Base-by-base conservation (phyloP, 2,113 vertebrate genomes). In the Eonycteris spelaea region DNA sequence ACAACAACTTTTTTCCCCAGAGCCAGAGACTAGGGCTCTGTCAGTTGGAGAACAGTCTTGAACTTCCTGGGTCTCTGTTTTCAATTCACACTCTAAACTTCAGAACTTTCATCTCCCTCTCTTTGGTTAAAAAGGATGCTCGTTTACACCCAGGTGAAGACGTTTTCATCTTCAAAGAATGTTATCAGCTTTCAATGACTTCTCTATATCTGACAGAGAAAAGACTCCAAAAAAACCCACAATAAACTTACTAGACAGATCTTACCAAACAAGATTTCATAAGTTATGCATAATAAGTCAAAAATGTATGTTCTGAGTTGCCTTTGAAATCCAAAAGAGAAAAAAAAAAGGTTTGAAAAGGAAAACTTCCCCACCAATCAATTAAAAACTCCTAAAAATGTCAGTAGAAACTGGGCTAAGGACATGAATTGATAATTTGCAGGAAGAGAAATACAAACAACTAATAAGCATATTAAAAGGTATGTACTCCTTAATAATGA, bases 141-240 rank as follows among this genome's bases (percentile, higher is more conserved):
- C 63, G 87, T 97, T 95, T 94, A 93, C n/a, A 89, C 89, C 35
- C 65, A 15, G n/a, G 55, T 3, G 2, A 92, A 86, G 45, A 24
- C 2, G 13, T 93, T 96, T 97, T 95, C 38, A 93, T 97, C 96
- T 96, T 97, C 95, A 96, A 97, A 98, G 93, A 94, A 43, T 45
- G 67, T 79, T 79, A 75, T 53, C 95, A 91, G 63, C 83, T 93
- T 84, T 40, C 78, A 85, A 21, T 93, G 90, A 86, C 59, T 67
- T 93, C 93, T 96, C 91, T 84, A 21, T 57, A 90, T 67, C 68
- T 91, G 59, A 94, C 93, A 87, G 13, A 85, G 26, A 79, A 96
- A 68, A 86, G 63, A 1, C 59, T 90, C 92, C 67, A 45, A 48
- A 74, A 84, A 91, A 13, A 7, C 26, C 26, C 80, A 83, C 68